Percentiles rank a stretch among this genome's conserved stretches.
These are phyloP conservation scores for Melangyna quadrimaculata DNA, from an alignment of 2,888 invertebrate genomes.

Conservation along the genomic window DNA sequence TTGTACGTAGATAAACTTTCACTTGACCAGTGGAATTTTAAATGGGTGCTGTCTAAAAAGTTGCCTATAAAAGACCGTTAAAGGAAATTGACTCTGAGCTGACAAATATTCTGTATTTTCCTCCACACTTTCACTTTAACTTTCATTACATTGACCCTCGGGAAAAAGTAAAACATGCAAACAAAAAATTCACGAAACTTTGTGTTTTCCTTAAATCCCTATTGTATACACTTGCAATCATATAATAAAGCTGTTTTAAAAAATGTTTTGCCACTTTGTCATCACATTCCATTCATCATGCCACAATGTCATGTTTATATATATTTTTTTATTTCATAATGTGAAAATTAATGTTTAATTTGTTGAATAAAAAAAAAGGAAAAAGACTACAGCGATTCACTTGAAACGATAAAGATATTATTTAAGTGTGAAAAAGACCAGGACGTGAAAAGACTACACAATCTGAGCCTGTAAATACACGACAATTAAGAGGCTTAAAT, in stretches of 20 bases:
- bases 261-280: not conserved
- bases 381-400: not conserved
- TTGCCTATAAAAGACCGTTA: too few species aligned
- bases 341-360: constrained; percentile 7
- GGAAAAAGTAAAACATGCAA: too few species aligned
- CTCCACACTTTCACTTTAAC: too few species aligned
- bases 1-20: too few species aligned
- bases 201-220: not conserved
- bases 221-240: not conserved
- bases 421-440: constrained; percentile 23
- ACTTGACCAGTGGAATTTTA: too few species aligned
- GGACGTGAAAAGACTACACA: not conserved
- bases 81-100: too few species aligned
- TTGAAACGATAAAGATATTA: constrained; percentile 8
- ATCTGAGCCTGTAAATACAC: constrained; percentile 10
- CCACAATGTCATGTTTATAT: not conserved
- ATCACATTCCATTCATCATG: not conserved
- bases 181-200: too few species aligned
- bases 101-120: too few species aligned
- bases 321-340: not conserved
- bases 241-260: not conserved
- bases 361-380: not conserved
- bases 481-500: constrained; percentile 23
- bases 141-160: too few species aligned
- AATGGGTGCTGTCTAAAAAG: too few species aligned